Conservation (phyloP, 2,888 invertebrate genomes). For the Busseola fusca region DNA sequence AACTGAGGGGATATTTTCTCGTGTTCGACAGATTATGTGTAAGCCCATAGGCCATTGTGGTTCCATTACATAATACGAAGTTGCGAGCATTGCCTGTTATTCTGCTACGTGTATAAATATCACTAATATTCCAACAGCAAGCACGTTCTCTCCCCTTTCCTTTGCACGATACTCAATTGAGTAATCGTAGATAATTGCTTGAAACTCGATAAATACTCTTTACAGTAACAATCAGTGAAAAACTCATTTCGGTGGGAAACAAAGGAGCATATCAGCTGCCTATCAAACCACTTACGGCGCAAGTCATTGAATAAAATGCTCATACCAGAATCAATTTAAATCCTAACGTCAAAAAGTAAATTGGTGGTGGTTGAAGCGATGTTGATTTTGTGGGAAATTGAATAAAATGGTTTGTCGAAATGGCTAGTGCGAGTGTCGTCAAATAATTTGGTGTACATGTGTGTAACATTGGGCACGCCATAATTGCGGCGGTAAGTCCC, state of each 20-base stretch:
- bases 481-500: too few relatives aligned
- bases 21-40: conserved; percentile 66
- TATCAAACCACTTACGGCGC: conserved; percentile 53
- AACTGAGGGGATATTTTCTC: conserved; percentile 63
- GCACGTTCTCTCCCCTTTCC: conserved; percentile 10
- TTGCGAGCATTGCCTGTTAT: conserved; percentile 41
- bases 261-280: conserved; percentile 55
- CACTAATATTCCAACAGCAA: conserved; percentile 28
- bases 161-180: conserved; percentile 39
- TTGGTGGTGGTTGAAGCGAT: conserved; percentile 38
- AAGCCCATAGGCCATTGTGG: conserved; percentile 53
- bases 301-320: conserved; percentile 56
- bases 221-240: conserved; percentile 57
- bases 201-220: conserved; percentile 56
- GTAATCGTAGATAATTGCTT: conserved; percentile 46
- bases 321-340: conserved; percentile 57
- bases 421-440: conserved; percentile 32
- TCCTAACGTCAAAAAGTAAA: conserved; percentile 56
- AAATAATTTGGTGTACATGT: conserved; percentile 1
- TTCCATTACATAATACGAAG: conserved; percentile 45
- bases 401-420: conserved; percentile 44
- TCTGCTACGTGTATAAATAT: conserved; percentile 5
- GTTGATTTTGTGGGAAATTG: conserved; percentile 44
- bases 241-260: conserved; percentile 55
- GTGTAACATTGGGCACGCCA: too few relatives aligned